Conservation (phyloP, 2,888 invertebrate species). For the Amiota minor region DNA sequence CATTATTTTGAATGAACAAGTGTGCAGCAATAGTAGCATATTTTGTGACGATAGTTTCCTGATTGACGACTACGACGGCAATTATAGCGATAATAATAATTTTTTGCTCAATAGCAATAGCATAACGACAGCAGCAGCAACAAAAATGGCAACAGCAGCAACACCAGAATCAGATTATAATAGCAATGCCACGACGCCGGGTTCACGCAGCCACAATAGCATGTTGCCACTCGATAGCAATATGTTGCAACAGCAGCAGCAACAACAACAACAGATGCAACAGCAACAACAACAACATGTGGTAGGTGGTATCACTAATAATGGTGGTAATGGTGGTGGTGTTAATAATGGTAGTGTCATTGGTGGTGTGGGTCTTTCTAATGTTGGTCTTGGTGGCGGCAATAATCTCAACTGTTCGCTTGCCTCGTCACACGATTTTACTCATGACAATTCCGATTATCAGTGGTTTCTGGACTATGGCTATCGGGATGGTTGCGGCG, state of each 20-base stretch:
- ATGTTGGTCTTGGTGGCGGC: conserved; percentile 45
- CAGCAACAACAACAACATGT: conserved; percentile 51
- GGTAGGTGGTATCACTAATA: conserved; percentile 65
- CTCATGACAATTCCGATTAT: conserved; percentile 91
- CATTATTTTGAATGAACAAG: conserved; percentile 73
- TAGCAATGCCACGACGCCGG: conserved; percentile 73
- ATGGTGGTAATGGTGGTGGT: conserved; percentile 57
- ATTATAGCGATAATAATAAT: conserved; percentile 42
- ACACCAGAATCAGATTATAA: conserved; percentile 73
- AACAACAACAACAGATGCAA: conserved; percentile 39
- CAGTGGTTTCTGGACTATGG: conserved; percentile 94
- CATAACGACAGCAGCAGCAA: conserved; percentile 58
- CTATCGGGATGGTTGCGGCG: conserved; percentile 82
- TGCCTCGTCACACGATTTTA: conserved; percentile 77
- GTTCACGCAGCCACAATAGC: conserved; percentile 53
- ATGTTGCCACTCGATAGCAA: conserved; percentile 44
- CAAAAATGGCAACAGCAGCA: conserved; percentile 57
- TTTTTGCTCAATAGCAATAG: conserved; percentile 32
- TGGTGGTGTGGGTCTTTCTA: conserved; percentile 34
- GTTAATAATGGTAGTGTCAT: conserved; percentile 43
- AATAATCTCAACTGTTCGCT: conserved; percentile 72
- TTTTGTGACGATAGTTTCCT: conserved; percentile 58
- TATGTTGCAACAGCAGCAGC: conserved; percentile 25
- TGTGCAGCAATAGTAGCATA: conserved; percentile 64
- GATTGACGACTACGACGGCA: conserved; percentile 34